Evolutionary conservation across 1,140 invertebrate genomes (phyloP).

Genomic region (Hypsibius dujardini): DNA sequence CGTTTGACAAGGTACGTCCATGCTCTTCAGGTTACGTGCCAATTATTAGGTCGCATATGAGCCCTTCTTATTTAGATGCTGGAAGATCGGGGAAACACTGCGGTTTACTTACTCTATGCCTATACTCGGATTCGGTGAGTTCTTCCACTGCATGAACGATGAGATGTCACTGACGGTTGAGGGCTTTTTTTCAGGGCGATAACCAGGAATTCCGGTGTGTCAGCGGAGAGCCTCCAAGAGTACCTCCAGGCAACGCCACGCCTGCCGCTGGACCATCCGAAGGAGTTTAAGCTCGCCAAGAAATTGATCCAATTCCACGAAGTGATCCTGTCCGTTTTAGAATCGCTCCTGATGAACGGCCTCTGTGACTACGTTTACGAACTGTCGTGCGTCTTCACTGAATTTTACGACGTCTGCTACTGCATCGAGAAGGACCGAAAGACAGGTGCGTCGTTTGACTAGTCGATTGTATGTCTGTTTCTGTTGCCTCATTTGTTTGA

Average conservation of each 20-base stretch:
- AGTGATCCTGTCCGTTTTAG: conserved; percentile 58
- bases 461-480: no score
- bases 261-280: conserved; percentile 61
- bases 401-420: conserved; percentile 96
- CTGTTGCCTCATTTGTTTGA: no score
- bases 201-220: conserved; percentile 53
- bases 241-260: conserved; percentile 40
- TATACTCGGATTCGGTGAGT: conserved; percentile 71
- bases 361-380: conserved; percentile 93
- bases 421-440: conserved; percentile 70
- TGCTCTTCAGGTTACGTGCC: conserved; percentile 19
- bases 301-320: conserved; percentile 67
- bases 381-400: conserved; percentile 70
- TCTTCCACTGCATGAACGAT: neutral
- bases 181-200: conserved; percentile 38
- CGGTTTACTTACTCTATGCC: conserved; percentile 89
- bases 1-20: conserved; percentile 64
- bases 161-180: neutral
- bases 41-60: conserved; percentile 1
- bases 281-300: conserved; percentile 88
- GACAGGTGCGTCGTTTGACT: conserved; percentile 26
- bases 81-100: conserved; percentile 95
- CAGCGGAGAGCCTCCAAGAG: conserved; percentile 40
- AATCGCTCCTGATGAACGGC: conserved; percentile 66
- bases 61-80: conserved; percentile 53